Evolutionary conservation across 2,113 vertebrate genomes (phyloP).

Genomic region (Alectura lathami): DNA sequence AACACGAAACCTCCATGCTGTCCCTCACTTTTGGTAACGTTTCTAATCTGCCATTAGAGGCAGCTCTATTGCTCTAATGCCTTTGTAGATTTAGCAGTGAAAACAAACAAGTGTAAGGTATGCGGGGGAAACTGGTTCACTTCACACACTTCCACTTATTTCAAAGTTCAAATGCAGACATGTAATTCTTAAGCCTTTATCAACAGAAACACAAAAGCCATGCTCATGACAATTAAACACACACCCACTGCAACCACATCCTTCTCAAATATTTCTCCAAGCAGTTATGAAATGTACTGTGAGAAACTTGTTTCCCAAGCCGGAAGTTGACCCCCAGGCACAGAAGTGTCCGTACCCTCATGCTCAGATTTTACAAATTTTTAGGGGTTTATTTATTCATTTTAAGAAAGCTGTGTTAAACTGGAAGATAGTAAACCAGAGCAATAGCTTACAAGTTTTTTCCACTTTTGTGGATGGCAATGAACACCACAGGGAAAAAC

Average conservation of each 20-base stretch:
- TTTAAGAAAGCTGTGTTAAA: background rate
- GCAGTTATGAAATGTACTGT: background rate
- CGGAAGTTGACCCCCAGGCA: background rate
- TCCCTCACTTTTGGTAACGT: background rate
- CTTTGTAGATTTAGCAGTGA: background rate
- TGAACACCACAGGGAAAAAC: background rate
- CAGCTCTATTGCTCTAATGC: background rate
- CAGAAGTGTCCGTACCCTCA: background rate
- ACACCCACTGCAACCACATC: background rate
- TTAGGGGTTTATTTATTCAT: background rate
- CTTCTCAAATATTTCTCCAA: background rate
- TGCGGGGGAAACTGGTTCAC: background rate
- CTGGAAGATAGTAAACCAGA: background rate
- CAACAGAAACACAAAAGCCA: slow-evolving; percentile 4
- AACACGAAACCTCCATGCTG: background rate
- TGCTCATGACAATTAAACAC: background rate
- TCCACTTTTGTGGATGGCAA: background rate
- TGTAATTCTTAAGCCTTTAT: background rate
- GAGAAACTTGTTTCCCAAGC: accelerated
- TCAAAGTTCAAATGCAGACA: background rate
- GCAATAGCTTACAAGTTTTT: background rate
- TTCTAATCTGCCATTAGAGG: background rate
- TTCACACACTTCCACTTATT: background rate
- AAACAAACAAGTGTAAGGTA: background rate
- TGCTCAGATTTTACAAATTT: background rate